Evolutionary conservation across 2,888 invertebrate genomes (phyloP), one percentile per base, ranked within the genome.

Genomic region (Heliconius cydno): DNA sequence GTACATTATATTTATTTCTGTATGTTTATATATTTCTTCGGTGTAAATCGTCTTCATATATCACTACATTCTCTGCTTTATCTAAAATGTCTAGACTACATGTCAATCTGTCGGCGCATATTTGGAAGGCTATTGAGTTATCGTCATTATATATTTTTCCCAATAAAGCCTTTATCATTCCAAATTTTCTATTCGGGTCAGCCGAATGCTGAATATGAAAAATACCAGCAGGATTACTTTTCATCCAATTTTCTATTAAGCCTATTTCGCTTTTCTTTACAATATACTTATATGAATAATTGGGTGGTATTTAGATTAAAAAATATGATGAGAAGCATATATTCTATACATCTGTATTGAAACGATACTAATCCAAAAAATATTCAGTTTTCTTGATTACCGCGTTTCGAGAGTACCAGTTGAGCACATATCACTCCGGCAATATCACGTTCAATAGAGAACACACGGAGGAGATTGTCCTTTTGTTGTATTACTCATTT

Each of bases 101-200:
- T 34, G 67, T n/a, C 68, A 70, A 34, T 34, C 22, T 67, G 22
- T 22, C 67, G 67, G 13, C 25, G 41, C 4, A 6, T 25, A 68
- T 68, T 68, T n/a, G 5, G 13, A n/a, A 41, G 52, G 12, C 65
- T 34, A 52, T 72, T 66, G 65, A 66, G 30, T 78, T 38, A 67
- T 38, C 73, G 67, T 78, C 73, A 60, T 78, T 74, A 78, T 74
- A 57, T 73, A 73, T 67, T 30, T 73, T 72, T 67, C 12, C 73
- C 73, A 66, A 78, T 74, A 66, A 74, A 41, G 60, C 57, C 73
- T 74, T 78, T 74, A 41, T 65, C 57, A 57, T 74, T 65, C 78
- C 78, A 78, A 78, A 78, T 60, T 72, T 78, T 67, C 66, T 67
- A 73, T 74, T 73, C 41, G 73, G 78, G 78, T 73, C 78, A 74